These are phyloP conservation scores for Metopia argyrocephala DNA, from an alignment of 2,888 invertebrate genomes.

Conservation along the genomic window DNA sequence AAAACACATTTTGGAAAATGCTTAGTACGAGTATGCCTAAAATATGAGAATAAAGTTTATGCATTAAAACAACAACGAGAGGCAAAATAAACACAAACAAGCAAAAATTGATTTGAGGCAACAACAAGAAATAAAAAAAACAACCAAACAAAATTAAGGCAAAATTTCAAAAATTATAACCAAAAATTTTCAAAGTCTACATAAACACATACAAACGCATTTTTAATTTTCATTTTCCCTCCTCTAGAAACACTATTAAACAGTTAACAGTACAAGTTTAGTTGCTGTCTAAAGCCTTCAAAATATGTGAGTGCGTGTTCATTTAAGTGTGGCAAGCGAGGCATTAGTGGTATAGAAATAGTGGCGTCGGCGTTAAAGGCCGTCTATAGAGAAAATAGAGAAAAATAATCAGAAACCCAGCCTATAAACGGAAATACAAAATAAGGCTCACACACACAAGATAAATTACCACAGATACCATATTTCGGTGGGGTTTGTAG, in stretches of 20 bases:
- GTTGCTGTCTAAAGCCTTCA: not conserved
- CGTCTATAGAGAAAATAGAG: slow-evolving; percentile 7
- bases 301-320: slow-evolving; percentile 63
- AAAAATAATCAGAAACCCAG: slow-evolving; percentile 18
- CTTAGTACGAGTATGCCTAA: slow-evolving; percentile 30
- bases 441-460: slow-evolving; percentile 65
- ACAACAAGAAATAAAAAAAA: slow-evolving; percentile 36
- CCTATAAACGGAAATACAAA: slow-evolving; percentile 65
- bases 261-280: not conserved
- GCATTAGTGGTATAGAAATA: slow-evolving; percentile 47
- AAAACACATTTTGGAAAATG: slow-evolving; percentile 27
- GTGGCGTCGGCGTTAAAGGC: slow-evolving; percentile 49
- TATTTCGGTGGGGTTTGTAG: slow-evolving; percentile 28
- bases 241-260: not conserved
- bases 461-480: slow-evolving; percentile 68
- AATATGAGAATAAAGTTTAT: slow-evolving; percentile 6
- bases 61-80: not conserved
- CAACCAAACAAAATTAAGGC: slow-evolving; percentile 23
- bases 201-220: slow-evolving; percentile 37
- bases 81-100: not conserved
- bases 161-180: slow-evolving; percentile 23
- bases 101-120: too few species aligned
- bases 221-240: too few species aligned
- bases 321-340: slow-evolving; percentile 55
- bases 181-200: slow-evolving; percentile 30